Conservation (phyloP, 2,113 vertebrate genomes). For the Oncorhynchus mykiss region DNA sequence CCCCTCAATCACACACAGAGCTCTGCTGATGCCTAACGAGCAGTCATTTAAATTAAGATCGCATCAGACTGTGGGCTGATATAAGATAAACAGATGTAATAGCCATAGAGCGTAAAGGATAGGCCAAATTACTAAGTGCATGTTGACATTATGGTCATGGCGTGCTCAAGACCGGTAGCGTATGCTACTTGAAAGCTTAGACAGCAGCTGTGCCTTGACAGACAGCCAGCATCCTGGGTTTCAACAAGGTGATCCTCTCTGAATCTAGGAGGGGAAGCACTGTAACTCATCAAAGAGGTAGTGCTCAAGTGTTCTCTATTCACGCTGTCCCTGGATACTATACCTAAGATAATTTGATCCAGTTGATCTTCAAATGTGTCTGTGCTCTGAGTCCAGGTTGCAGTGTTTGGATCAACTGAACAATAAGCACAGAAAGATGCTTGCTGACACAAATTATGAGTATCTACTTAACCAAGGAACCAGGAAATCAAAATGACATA, state of each 20-base stretch:
- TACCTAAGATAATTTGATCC: neutral
- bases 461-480: no score
- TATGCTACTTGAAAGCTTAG: neutral
- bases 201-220: slow-evolving; percentile 3
- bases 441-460: no score
- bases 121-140: neutral
- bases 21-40: neutral
- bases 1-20: slow-evolving; percentile 1
- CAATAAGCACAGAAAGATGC: neutral
- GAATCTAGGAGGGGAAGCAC: neutral
- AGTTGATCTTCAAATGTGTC: neutral
- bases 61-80: neutral
- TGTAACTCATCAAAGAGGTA: slow-evolving; percentile 16
- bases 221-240: neutral
- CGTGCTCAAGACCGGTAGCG: neutral
- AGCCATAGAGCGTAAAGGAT: slow-evolving; percentile 1
- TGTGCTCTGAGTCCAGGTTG: neutral
- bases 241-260: neutral
- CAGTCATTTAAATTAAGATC: slow-evolving; percentile 7
- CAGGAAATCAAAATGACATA: no score
- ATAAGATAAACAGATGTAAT: slow-evolving; percentile 24
- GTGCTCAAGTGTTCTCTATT: no score
- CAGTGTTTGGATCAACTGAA: neutral
- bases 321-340: neutral
- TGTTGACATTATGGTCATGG: slow-evolving; percentile 2